Base-by-base conservation (phyloP, 2,888 invertebrate genomes). In the Plebejus argus region DNA sequence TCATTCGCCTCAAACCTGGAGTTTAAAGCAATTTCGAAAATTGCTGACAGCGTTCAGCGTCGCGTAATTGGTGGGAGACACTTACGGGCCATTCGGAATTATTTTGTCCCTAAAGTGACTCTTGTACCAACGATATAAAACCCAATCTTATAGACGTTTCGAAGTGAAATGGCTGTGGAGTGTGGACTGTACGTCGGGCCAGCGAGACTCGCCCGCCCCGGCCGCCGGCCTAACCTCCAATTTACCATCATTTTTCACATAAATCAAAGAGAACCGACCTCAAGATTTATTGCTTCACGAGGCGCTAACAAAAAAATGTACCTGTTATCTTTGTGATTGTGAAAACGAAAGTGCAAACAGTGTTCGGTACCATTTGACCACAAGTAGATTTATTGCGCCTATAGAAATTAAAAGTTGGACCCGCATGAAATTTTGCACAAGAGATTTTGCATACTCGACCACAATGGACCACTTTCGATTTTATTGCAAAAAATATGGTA, bases 191-290 rank as follows among this genome's bases (percentile, higher is more conserved):
- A 58, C 18, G 61, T 66, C 12, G 61, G 66, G 66, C 28, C 61
- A 15, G 28, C 83, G 84, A 84, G 39, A 45, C 10, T 23, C 28
- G 74, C 74, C 83, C 82, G 66, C 28, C 87, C 84, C 82, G 88
- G 85, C 82, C 83, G 81, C 86, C 86, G 86, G 84, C 86, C 86
- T 88, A 93, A 93, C 94, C 94, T 92, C 87, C 90, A 93, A 94
- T 93, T 93, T 93, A 92, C 91, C 91, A 86, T 92, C 91, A 94
- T 94, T 93, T 93, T 93, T 93, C 93, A 93, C 91, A 93, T 94
- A 94, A 94, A 94, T 94, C 94, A 94, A 94, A 93, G 91, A 85
- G 85, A 84, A 84, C 90, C 92, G 91, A 87, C 90, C 84, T 82
- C 81, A 88, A 91, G 93, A 93, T 94, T 93, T 93, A 94, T 94